Evolutionary conservation across 1,140 invertebrate species (phyloP), one percentile per base, ranked within the genome.

Genomic region (Oedothorax gibbosus): DNA sequence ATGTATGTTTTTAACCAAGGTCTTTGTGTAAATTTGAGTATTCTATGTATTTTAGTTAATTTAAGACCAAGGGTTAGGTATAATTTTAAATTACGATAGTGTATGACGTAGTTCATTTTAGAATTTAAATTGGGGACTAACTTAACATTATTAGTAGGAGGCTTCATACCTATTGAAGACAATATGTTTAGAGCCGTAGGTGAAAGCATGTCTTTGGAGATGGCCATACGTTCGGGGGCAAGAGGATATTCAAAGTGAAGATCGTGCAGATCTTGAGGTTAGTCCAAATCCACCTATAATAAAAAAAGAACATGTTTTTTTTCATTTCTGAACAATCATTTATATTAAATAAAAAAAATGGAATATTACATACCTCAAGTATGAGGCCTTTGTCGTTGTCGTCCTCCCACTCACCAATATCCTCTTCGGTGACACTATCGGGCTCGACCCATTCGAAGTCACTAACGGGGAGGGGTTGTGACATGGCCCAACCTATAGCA

Each of bases 51-150:
- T 64, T 64, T 64, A 80, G 66, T 84, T 69, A 83, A 89, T 21
- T 88, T 66, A 14, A 90, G 20, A 54, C 91, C 92, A 79, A 89
- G 53, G 72, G 88, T 71, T 50, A 92, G 15, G 86, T 89, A 91
- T 88, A 91, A 90, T 88, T 91, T 88, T 62, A 92, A 89, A 88
- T 90, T 91, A 85, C 87, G 78, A 88, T 91, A 91, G 88, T 92
- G n/a, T 66, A 92, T 89, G 60, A 82, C 15, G n/a, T 71, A 14
- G 18, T 87, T 1, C 35, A 2, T 5, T 35, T 35, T 35, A 35
- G 35, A 35, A 35, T 35, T 35, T 5, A 35, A 35, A 35, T 35
- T 35, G 35, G 35, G 35, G 35, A 35, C 35, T 2, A 35, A 5
- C 5, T 35, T 35, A 35, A 76, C 68, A 49, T 60, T 35, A 11